phyloP scores from a whole-genome alignment of 2,797 vertebrate species.

The Acanthornis magna region DNA sequence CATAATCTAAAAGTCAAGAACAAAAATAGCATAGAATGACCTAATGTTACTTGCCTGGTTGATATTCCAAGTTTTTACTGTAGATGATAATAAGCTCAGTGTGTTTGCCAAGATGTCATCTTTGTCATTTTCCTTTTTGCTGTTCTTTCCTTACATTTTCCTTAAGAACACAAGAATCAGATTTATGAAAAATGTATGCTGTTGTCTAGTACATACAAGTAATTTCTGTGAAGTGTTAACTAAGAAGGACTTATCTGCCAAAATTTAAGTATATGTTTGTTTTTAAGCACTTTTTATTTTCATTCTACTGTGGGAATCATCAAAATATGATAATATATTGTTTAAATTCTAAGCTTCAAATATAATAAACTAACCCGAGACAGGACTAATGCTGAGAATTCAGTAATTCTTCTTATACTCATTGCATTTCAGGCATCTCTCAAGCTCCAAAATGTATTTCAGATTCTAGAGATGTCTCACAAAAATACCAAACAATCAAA shows the following conservation, averaged over 20 bases:
- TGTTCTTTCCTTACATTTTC: constrained; percentile 47
- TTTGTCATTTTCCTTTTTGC: constrained; percentile 60
- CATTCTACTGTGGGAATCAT: constrained; percentile 59
- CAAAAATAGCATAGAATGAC: neutral
- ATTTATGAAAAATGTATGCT: constrained; percentile 74
- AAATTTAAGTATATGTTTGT: constrained; percentile 56
- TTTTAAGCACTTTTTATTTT: constrained; percentile 67
- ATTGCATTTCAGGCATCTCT: constrained; percentile 37
- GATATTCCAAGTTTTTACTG: constrained; percentile 12
- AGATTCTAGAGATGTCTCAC: neutral
- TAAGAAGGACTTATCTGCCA: constrained; percentile 71
- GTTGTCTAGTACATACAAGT: constrained; percentile 67
- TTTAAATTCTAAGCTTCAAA: constrained; percentile 64
- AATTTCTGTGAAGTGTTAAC: constrained; percentile 72
- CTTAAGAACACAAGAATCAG: constrained; percentile 62
- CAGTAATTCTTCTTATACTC: constrained; percentile 28
- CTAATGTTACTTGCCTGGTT: neutral
- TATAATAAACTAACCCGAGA: constrained; percentile 58
- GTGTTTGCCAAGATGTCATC: constrained; percentile 48
- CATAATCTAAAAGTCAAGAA: neutral
- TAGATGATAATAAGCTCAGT: constrained; percentile 22
- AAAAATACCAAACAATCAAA: neutral
- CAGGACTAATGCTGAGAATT: constrained; percentile 57
- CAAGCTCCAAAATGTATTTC: constrained; percentile 29
- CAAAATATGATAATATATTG: constrained; percentile 66